phyloP scores from a whole-genome alignment of 2,888 invertebrate genomes.

The Thecophora atra region DNA sequence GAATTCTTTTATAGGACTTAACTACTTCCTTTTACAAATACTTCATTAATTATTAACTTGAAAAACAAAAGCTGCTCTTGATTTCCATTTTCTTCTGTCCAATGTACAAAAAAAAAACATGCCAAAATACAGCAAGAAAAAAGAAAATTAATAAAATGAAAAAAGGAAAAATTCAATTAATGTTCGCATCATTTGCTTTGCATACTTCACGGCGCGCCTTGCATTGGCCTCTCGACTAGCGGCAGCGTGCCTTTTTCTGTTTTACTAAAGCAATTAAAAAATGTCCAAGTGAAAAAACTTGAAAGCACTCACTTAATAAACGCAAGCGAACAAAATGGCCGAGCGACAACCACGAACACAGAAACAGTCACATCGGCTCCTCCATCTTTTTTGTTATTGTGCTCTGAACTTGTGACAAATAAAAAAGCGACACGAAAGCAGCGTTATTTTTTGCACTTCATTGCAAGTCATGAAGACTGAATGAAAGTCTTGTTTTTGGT shows the following conservation, averaged over 20 bases:
- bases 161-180: slow-evolving; percentile 20
- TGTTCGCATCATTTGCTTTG: slow-evolving; percentile 38
- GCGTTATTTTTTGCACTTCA: slow-evolving; percentile 35
- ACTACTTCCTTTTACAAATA: too few relatives aligned
- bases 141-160: background rate
- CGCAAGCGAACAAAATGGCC: slow-evolving; percentile 7
- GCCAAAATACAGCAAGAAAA: background rate
- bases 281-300: slow-evolving; percentile 28
- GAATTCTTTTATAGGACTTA: too few relatives aligned
- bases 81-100: background rate
- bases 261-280: slow-evolving; percentile 38
- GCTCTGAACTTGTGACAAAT: slow-evolving; percentile 38
- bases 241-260: background rate
- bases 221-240: background rate
- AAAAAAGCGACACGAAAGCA: slow-evolving; percentile 26
- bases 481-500: background rate
- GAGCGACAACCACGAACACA: background rate
- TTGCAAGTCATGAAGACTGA: slow-evolving; percentile 27
- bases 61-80: background rate
- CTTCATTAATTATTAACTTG: too few relatives aligned
- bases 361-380: background rate
- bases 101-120: slow-evolving; percentile 1
- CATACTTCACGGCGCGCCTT: slow-evolving; percentile 36
- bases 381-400: background rate
- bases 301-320: slow-evolving; percentile 35